Base-by-base conservation (phyloP, 2,113 vertebrate species). In the Callopanchax toddi region DNA sequence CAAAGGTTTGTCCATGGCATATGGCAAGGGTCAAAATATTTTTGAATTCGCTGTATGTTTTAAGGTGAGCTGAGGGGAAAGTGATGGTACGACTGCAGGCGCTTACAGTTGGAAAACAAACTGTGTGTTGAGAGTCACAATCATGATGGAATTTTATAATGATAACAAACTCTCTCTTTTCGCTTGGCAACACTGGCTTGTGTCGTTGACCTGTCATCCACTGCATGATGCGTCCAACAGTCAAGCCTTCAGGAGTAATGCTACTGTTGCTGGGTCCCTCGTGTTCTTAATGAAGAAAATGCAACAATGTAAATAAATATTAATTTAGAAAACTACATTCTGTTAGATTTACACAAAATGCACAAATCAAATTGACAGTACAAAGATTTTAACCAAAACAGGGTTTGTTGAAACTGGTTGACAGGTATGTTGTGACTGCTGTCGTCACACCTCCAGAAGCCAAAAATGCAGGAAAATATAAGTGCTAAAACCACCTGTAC, bases 101-200 rank as follows among this genome's bases (percentile, higher is more conserved):
- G 21, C 52, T 54, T 3, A 56, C 36, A 11, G 53, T 23, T 9
- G 53, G 39, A 26, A 20, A 58, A 15, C 40, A 58, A 43, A 42
- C 2, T 2, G 36, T 40, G 20, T 23, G 36, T 10, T 5, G 5
- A 17, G 26, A 11, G 29, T 40, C 53, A 39, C 53, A 39, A 15
- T 40, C 53, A 40, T 55, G 52, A 6, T 15, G 1, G 13, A 55
- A 55, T 9, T 55, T 13, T 0, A 55, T 6, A 55, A 0, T 3
- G 1, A 52, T 18, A 0, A 32, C 1, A 17, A 39, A 56, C 20
- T 56, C 36, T 4, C 15, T 54, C 36, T 40, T 56, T 4, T 56
- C 36, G 8, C 34, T 54, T 2, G 32, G 52, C 2, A 56, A 7
- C 15, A 16, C 1, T 2, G 53, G 53, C 21, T 40, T 40, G 34